Percentiles rank a stretch among this genome's conserved stretches.
These are phyloP conservation scores for Leptinotarsa peninsularis DNA, from an alignment of 2,888 invertebrate species.

Conservation along the genomic window DNA sequence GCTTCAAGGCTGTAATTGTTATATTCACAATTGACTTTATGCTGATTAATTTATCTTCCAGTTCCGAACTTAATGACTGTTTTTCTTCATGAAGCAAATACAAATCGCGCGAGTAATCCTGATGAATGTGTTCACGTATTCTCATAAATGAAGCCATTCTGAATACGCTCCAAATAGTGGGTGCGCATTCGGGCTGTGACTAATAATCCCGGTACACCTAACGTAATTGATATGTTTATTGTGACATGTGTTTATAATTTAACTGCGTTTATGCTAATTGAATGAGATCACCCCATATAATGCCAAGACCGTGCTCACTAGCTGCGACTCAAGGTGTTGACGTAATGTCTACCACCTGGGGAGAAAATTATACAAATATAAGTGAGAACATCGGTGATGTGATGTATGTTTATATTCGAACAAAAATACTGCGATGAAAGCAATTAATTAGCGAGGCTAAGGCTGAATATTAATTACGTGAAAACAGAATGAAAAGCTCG, in stretches of 20 bases:
- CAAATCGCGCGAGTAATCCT: slow-evolving; percentile 13
- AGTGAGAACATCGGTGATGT: slow-evolving; percentile 6
- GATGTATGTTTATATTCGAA: slow-evolving; percentile 3
- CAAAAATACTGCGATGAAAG: slow-evolving; percentile 7
- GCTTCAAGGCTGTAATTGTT: too few relatives aligned
- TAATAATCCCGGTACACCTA: slow-evolving; percentile 31
- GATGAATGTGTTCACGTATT: neutral
- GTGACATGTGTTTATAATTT: slow-evolving; percentile 31
- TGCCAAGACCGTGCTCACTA: slow-evolving; percentile 6
- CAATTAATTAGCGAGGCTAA: slow-evolving; percentile 2
- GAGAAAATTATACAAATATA: slow-evolving; percentile 7
- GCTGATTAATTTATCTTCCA: neutral
- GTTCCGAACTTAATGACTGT: slow-evolving; percentile 1
- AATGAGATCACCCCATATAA: slow-evolving; percentile 35
- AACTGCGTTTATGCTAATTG: slow-evolving; percentile 33
- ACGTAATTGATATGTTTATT: slow-evolving; percentile 36
- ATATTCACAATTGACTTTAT: too few relatives aligned
- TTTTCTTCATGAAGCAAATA: slow-evolving; percentile 6
- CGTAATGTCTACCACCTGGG: slow-evolving; percentile 21
- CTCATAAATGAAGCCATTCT: slow-evolving; percentile 27
- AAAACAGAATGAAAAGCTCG: neutral
- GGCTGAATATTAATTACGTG: neutral
- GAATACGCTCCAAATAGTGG: slow-evolving; percentile 21
- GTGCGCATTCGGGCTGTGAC: slow-evolving; percentile 24
- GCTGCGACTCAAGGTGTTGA: slow-evolving; percentile 11